Conservation (phyloP, 2,797 vertebrate species). For the Acipenser ruthenus region DNA sequence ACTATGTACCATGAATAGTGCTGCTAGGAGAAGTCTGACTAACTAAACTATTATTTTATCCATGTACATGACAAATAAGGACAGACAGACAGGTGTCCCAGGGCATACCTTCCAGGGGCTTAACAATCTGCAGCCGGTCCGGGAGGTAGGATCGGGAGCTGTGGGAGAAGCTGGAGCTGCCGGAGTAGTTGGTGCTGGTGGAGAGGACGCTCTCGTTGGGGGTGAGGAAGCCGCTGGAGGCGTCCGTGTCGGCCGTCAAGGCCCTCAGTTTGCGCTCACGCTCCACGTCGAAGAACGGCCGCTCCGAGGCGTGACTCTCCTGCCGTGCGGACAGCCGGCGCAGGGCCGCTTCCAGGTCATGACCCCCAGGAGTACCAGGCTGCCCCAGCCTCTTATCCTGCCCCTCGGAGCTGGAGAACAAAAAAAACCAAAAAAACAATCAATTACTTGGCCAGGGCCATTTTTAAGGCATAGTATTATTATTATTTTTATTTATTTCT, state of each 20-base stretch:
- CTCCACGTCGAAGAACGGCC: conserved; percentile 71
- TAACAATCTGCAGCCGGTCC: conserved; percentile 79
- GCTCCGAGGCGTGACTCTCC: conserved; percentile 57
- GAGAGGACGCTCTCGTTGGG: conserved; percentile 69
- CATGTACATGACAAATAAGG: background rate
- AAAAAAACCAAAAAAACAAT: conserved; percentile 10
- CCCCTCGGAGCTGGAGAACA: background rate
- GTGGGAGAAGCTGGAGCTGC: conserved; percentile 59
- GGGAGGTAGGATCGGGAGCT: conserved; percentile 69
- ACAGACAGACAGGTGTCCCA: background rate
- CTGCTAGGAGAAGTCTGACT: no score
- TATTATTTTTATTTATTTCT: no score
- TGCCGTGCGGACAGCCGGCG: conserved; percentile 65
- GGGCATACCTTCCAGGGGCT: conserved; percentile 76
- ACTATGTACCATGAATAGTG: background rate
- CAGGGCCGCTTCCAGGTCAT: conserved; percentile 70
- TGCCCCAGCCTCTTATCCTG: conserved; percentile 52
- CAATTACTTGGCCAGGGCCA: no score
- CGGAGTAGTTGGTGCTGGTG: conserved; percentile 68
- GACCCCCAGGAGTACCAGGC: conserved; percentile 61
- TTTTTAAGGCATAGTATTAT: background rate
- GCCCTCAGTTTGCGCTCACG: conserved; percentile 58
- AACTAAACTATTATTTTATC: no score
- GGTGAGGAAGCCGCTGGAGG: conserved; percentile 61
- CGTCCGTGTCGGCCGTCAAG: conserved; percentile 43